These are phyloP conservation scores for Sturmia bella DNA, from an alignment of 2,888 invertebrate species.

Conservation along the genomic window DNA sequence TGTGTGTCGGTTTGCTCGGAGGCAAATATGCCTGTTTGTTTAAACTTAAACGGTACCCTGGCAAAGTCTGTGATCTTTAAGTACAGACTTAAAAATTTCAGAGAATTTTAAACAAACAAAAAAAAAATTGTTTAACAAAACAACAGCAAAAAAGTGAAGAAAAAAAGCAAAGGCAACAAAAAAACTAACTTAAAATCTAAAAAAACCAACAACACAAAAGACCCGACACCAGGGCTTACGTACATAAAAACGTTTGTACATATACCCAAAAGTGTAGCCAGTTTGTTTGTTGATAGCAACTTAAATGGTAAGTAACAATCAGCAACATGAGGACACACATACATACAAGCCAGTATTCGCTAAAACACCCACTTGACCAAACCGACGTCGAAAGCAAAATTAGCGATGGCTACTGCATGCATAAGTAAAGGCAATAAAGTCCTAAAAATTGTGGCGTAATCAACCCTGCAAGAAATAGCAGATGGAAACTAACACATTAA, in stretches of 20 bases:
- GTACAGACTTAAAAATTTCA: constrained; percentile 58
- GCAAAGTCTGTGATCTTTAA: constrained; percentile 67
- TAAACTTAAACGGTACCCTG: constrained; percentile 63
- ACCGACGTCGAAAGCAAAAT: too few relatives aligned
- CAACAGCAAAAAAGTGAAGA: constrained; percentile 29
- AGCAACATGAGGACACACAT: too few relatives aligned
- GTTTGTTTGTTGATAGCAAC: background rate
- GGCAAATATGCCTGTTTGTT: constrained; percentile 48
- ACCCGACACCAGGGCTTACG: constrained; percentile 59
- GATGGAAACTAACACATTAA: too few relatives aligned
- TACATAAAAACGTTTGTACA: constrained; percentile 33
- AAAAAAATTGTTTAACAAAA: constrained; percentile 27
- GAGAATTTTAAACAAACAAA: constrained; percentile 52
- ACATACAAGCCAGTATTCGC: too few relatives aligned
- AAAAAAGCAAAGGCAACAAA: constrained; percentile 22
- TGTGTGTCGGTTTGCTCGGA: background rate
- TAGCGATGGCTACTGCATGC: too few relatives aligned
- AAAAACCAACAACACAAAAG: constrained; percentile 62
- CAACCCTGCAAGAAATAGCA: too few relatives aligned
- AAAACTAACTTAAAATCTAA: constrained; percentile 47
- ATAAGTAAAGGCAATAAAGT: too few relatives aligned
- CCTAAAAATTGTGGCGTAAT: too few relatives aligned
- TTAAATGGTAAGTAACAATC: too few relatives aligned
- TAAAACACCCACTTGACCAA: too few relatives aligned
- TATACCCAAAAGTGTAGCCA: constrained; percentile 10